These are phyloP conservation scores for Phaonia tiefii DNA, from an alignment of 2,888 invertebrate genomes.

Conservation along the genomic window DNA sequence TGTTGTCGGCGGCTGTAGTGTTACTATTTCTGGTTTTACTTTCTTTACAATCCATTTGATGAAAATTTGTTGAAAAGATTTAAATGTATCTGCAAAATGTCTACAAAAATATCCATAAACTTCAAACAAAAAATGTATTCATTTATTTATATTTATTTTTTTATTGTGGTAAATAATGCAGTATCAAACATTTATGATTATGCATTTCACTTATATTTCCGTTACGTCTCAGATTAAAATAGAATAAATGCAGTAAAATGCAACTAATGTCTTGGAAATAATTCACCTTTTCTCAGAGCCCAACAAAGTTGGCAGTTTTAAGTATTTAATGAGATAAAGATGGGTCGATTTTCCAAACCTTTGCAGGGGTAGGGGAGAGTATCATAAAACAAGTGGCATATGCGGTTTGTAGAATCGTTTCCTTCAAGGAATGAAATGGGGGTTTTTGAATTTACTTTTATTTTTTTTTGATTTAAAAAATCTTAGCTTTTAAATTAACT, in stretches of 20 bases:
- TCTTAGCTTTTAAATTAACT: no score
- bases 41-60: slow-evolving; percentile 50
- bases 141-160: slow-evolving; percentile 19
- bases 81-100: slow-evolving; percentile 53
- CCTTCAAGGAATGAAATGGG: no score
- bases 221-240: background rate
- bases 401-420: no score
- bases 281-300: no score
- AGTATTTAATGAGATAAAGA: no score
- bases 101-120: background rate
- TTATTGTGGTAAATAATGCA: slow-evolving; percentile 65
- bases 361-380: no score
- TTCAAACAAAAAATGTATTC: slow-evolving; percentile 51
- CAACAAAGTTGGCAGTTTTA: no score
- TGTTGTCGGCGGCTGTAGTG: background rate
- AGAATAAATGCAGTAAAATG: slow-evolving; percentile 26
- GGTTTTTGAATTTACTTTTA: no score
- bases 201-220: slow-evolving; percentile 7
- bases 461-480: no score
- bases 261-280: no score
- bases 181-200: slow-evolving; percentile 19
- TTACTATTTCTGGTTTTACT: background rate
- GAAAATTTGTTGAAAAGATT: slow-evolving; percentile 55
- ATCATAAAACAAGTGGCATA: no score
- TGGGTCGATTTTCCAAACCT: no score